A percentile compares a stretch with the other conserved stretches of the same genome.
These are phyloP conservation scores for Thomomys bottae DNA, from an alignment of 2,113 vertebrate genomes.

Conservation along the genomic window DNA sequence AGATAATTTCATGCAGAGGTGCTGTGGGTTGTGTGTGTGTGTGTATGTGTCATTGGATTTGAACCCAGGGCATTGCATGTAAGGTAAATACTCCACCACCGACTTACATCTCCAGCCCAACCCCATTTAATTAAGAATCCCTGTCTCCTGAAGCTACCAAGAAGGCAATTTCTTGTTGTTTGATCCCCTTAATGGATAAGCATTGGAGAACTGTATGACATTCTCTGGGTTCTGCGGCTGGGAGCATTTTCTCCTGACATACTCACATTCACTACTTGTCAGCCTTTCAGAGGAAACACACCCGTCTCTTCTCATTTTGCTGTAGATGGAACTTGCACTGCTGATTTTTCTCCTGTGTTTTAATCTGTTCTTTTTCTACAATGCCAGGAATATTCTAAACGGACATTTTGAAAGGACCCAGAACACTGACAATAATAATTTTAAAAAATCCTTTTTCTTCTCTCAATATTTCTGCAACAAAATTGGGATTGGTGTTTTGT, in stretches of 20 bases:
- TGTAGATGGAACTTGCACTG: background rate
- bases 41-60: background rate
- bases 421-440: background rate
- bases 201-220: background rate
- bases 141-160: background rate
- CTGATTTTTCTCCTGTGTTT: background rate
- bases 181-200: background rate
- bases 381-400: background rate
- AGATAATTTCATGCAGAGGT: background rate
- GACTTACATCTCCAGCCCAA: background rate
- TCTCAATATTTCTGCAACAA: conserved; percentile 23
- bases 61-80: background rate
- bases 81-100: background rate
- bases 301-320: background rate
- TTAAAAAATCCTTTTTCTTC: background rate
- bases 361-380: background rate
- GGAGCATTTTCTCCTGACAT: background rate
- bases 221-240: background rate
- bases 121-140: background rate
- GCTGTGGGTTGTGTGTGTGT: background rate
- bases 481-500: background rate
- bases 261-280: background rate
- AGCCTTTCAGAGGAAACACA: background rate
- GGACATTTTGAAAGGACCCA: conserved; percentile 21
- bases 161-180: background rate